Evolutionary conservation across 2,797 vertebrate genomes (phyloP), one percentile per base, ranked within the genome.

Genomic region (Emydoidea blandingii): DNA sequence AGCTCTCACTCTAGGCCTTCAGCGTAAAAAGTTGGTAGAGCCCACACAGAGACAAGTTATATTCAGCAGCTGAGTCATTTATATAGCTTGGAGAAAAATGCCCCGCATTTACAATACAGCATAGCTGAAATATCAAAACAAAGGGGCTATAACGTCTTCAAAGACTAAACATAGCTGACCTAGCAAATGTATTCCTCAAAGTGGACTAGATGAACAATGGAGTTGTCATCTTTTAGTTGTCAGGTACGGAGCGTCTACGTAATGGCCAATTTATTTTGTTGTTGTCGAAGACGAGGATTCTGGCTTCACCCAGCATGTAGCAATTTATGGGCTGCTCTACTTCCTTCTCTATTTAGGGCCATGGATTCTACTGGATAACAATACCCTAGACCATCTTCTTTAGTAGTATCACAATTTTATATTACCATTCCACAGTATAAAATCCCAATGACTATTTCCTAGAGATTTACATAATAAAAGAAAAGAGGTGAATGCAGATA

Each of bases 171-270:
- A 81, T 0, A 82, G 56, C 15, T 50, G 88, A 89, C 81, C 44
- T 49, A 88, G 85, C 56, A 94, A 86, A 94, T 52, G 29, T 72
- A 87, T 91, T 86, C 87, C 8, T 31, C 41, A 78, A 54, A 76
- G 83, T 88, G 49, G 68, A 47, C 37, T 25, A 83, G 31, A 41
- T 21, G 91, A 78, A 37, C 74, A 83, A 44, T 44, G 57, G 83
- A 89, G 11, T 84, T 95, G 23, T 44, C 5, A 21, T 37, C n/a
- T 76, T 83, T 56, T 82, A 11, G 25, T 29, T 81, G 41, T 29
- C 25, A 47, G 14, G 72, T 47, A 29, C 6, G 19, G 12, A 27
- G 41, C 12, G 4, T 41, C 25, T 74, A 74, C 12, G 7, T 74
- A 44, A 44, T 25, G 41, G 72, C 23, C 72, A 74, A 44, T 27